Base-by-base conservation (phyloP, 1,140 invertebrate genomes). In the Drosophila azteca region DNA sequence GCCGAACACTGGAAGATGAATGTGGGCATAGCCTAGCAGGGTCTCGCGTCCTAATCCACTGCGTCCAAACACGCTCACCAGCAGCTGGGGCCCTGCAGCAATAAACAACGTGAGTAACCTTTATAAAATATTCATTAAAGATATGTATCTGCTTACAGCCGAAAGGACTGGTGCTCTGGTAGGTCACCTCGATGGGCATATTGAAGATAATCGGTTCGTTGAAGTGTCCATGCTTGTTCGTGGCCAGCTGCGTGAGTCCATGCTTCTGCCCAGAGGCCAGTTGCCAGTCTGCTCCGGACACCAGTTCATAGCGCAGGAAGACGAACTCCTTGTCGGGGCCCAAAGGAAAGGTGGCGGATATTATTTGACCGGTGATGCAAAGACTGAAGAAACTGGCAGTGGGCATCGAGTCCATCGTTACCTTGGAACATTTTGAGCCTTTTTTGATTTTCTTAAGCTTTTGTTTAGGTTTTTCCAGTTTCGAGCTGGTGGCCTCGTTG, bases 121-220 rank as follows among this genome's bases (percentile, higher is more conserved):
- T 24, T 0, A 6, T 0, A 11, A 9, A 22, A 29, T 45, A 35
- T 45, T 45, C 15, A 45, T n/a, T 24, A 1, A 22, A 31, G 4
- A 6, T 43, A n/a, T 20, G 3, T 6, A 24, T 31, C 90, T n/a
- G n/a, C 91, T 74, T 77, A 92, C 92, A 92, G 46, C 92, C 92
- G 65, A 78, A 92, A 11, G 91, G 85, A 65, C 82, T 92, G 29
- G 85, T 92, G 55, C 87, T 91, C 59, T 82, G 90, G 60, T 83
- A 92, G 11, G 90, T 89, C 15, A 90, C 71, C 52, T 92, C 92
- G n/a, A 92, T 79, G 29, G 92, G 92, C 85, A 92, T 90, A 53
- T 91, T 92, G 48, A 92, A 90, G 3, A 91, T 77, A 39, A 92
- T 88, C 44, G 88, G 79, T n/a, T 92, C 88, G 46, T 90, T 91